These are phyloP conservation scores for Caradrina kadenii DNA, from an alignment of 2,888 invertebrate species.

Conservation along the genomic window DNA sequence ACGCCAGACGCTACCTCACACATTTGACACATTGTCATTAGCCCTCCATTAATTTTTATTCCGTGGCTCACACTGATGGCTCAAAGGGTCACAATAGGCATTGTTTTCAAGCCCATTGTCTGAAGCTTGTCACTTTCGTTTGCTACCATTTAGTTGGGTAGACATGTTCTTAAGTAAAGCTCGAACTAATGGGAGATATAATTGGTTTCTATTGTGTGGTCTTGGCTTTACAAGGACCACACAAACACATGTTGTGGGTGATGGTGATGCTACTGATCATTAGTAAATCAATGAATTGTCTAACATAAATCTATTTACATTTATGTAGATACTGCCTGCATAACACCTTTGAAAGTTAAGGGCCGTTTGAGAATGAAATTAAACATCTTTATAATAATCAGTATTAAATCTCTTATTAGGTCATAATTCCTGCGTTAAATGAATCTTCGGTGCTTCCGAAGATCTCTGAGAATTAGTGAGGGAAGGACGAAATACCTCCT, in stretches of 20 bases:
- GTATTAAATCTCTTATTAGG: too few relatives aligned
- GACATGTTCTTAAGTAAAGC: constrained; percentile 44
- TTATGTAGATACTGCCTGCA: background rate
- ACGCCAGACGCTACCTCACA: background rate
- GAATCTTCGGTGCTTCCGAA: too few relatives aligned
- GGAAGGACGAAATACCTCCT: too few relatives aligned
- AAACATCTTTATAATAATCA: background rate
- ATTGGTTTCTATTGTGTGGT: constrained; percentile 46
- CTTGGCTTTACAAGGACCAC: constrained; percentile 31
- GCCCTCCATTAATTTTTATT: constrained; percentile 34
- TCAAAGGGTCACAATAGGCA: constrained; percentile 77
- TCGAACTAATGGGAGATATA: constrained; percentile 53
- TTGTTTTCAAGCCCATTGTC: constrained; percentile 77
- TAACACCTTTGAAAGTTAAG: background rate
- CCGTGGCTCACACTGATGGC: constrained; percentile 46
- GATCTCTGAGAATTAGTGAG: too few relatives aligned
- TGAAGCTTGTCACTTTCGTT: constrained; percentile 67
- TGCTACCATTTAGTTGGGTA: constrained; percentile 53
- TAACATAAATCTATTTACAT: background rate
- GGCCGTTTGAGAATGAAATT: background rate
- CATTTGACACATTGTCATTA: too few relatives aligned
- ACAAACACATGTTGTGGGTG: constrained; percentile 1
- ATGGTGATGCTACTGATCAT: constrained; percentile 11
- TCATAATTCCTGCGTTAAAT: too few relatives aligned
- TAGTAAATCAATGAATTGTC: background rate